Conservation (phyloP, 2,888 invertebrate species). For the Hypsopygia costalis region DNA sequence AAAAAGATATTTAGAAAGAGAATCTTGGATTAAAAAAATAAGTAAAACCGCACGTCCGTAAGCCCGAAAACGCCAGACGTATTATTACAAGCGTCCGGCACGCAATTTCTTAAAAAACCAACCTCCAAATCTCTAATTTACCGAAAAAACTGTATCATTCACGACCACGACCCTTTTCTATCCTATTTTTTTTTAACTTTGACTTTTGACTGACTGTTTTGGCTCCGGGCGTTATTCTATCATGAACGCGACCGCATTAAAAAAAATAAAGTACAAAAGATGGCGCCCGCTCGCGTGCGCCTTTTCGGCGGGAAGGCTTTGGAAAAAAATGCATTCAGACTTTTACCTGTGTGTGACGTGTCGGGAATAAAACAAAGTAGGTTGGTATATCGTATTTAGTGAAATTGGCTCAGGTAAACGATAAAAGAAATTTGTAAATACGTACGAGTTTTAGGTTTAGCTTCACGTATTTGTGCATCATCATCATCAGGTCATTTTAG, state of each 20-base stretch:
- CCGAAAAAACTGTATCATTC: conserved; percentile 78
- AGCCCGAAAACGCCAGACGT: conserved; percentile 39
- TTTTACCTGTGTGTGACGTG: conserved; percentile 68
- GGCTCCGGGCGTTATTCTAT: conserved; percentile 63
- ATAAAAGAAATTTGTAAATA: not conserved
- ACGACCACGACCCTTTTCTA: conserved; percentile 55
- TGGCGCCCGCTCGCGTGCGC: conserved; percentile 69
- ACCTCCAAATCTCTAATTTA: conserved; percentile 71
- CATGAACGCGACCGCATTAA: conserved; percentile 58
- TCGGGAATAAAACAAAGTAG: conserved; percentile 44
- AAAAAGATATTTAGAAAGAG: conserved; percentile 12
- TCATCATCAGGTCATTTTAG: too few relatives aligned
- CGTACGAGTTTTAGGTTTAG: too few relatives aligned
- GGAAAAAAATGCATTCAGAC: conserved; percentile 52
- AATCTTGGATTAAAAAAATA: conserved; percentile 11
- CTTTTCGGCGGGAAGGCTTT: conserved; percentile 50
- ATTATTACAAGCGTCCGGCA: conserved; percentile 54
- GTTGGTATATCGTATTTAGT: conserved; percentile 26
- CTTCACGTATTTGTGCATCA: too few relatives aligned
- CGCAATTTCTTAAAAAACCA: conserved; percentile 67
- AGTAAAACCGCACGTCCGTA: conserved; percentile 23
- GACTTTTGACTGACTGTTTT: conserved; percentile 78
- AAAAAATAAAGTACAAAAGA: conserved; percentile 54
- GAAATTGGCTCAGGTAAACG: conserved; percentile 23
- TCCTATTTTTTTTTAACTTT: conserved; percentile 45